Percentiles rank a stretch among this genome's conserved stretches.
Evolutionary conservation across 2,888 invertebrate genomes (phyloP).

Genomic region (Mesopsocus fuscifrons): DNA sequence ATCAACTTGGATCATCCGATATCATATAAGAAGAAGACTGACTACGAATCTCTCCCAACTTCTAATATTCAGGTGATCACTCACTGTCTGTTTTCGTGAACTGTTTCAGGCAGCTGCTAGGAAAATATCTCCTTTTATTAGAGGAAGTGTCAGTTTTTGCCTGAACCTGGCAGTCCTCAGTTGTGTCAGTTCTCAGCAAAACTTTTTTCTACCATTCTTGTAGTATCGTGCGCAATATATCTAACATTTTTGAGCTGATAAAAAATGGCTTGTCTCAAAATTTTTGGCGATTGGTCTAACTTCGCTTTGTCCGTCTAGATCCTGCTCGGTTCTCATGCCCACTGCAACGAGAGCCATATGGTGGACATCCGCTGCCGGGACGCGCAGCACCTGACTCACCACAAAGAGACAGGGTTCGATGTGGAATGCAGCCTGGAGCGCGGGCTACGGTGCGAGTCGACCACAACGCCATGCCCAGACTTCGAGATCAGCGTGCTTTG

Average conservation of each 20-base stretch:
- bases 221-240: too few species aligned
- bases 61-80: slow-evolving; percentile 22
- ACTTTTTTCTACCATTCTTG: too few species aligned
- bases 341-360: slow-evolving; percentile 42
- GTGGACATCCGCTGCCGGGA: slow-evolving; percentile 58
- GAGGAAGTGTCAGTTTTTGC: too few species aligned
- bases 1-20: slow-evolving; percentile 34
- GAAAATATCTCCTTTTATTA: too few species aligned
- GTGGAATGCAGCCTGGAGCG: slow-evolving; percentile 54
- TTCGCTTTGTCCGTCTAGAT: too few species aligned
- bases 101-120: too few species aligned
- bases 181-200: too few species aligned
- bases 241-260: too few species aligned
- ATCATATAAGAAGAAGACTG: slow-evolving; percentile 26
- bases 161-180: too few species aligned
- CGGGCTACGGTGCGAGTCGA: slow-evolving; percentile 44
- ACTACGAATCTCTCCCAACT: slow-evolving; percentile 37
- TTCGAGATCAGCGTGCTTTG: slow-evolving; percentile 69
- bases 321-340: slow-evolving; percentile 10
- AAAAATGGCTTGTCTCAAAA: too few species aligned
- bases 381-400: slow-evolving; percentile 35
- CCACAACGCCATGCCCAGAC: slow-evolving; percentile 39
- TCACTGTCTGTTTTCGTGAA: too few species aligned
- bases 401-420: slow-evolving; percentile 51
- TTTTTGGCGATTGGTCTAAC: too few species aligned